Conservation (phyloP, 37 sponge, comb jelly and placozoan species). For the Beroe ovata region DNA sequence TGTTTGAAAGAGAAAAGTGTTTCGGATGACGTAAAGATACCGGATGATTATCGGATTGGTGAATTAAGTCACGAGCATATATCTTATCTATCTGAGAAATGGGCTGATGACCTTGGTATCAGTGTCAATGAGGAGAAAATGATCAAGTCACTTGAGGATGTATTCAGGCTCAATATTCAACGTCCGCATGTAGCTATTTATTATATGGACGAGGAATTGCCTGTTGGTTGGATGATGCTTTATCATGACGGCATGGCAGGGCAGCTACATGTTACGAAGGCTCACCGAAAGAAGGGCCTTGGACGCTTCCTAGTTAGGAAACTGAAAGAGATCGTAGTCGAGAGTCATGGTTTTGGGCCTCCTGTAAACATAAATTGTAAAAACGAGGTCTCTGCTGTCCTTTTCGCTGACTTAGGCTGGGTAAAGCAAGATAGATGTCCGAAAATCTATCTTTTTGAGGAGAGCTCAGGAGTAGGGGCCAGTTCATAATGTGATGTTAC, state of each 20-base stretch:
- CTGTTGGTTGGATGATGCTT: background rate
- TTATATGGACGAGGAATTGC: background rate
- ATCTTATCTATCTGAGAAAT: background rate
- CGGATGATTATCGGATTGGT: background rate
- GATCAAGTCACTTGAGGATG: background rate
- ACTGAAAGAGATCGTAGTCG: background rate
- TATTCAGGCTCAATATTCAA: background rate
- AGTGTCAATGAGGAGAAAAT: background rate
- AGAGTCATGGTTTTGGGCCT: background rate
- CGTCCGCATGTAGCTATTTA: conserved; percentile 6
- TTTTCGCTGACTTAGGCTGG: background rate
- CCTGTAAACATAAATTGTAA: background rate
- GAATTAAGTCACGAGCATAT: background rate
- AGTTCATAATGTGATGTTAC: too few species aligned
- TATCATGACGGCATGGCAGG: background rate
- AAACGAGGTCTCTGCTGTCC: background rate
- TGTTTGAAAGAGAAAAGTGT: background rate
- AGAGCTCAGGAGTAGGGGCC: too few species aligned
- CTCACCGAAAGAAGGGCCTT: background rate
- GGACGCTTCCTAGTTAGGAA: background rate
- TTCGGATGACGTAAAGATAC: background rate
- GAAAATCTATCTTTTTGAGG: background rate
- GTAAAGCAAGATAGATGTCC: background rate
- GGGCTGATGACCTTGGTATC: background rate
- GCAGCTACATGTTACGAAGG: background rate